Evolutionary conservation across 2,113 vertebrate species (phyloP).

Genomic region (Anolis sagrei): DNA sequence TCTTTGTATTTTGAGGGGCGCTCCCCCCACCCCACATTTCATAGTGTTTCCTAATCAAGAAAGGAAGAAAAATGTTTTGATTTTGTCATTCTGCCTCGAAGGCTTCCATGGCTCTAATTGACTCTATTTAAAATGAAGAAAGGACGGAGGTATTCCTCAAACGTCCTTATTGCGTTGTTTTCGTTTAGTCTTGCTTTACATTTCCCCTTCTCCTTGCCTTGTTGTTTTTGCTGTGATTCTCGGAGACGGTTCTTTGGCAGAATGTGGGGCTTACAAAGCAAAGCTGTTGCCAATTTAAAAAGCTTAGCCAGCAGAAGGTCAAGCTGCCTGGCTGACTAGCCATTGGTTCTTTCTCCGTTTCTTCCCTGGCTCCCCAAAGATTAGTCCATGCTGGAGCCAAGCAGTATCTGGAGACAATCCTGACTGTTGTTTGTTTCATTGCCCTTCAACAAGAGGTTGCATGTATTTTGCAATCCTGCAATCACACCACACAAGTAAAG

Average conservation of each 20-base stretch:
- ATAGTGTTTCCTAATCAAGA: slow-evolving; percentile 64
- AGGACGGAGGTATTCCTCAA: slow-evolving; percentile 30
- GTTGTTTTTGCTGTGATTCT: not conserved
- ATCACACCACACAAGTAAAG: not conserved
- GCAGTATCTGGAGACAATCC: not conserved
- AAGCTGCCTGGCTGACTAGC: slow-evolving; percentile 24
- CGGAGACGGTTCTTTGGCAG: slow-evolving; percentile 23
- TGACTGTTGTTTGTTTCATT: not conserved
- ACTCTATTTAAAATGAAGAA: slow-evolving; percentile 44
- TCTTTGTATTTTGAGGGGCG: slow-evolving; percentile 46
- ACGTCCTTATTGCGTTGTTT: slow-evolving; percentile 36
- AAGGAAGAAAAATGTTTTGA: slow-evolving; percentile 49
- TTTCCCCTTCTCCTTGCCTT: not conserved
- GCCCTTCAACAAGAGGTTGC: not conserved
- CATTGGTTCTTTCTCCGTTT: slow-evolving; percentile 8
- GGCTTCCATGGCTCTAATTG: slow-evolving; percentile 59
- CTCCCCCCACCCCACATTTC: slow-evolving; percentile 39
- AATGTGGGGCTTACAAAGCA: slow-evolving; percentile 45
- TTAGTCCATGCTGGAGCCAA: not conserved
- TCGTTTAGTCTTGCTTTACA: slow-evolving; percentile 6
- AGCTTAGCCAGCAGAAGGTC: slow-evolving; percentile 25
- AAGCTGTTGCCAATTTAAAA: slow-evolving; percentile 41
- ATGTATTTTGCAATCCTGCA: not conserved
- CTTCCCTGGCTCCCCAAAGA: not conserved
- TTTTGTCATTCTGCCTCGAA: slow-evolving; percentile 50